A percentile compares a stretch with the other conserved stretches of the same genome.
These are phyloP conservation scores for Bubo blakistoni DNA, from an alignment of 2,113 vertebrate genomes.

Conservation along the genomic window DNA sequence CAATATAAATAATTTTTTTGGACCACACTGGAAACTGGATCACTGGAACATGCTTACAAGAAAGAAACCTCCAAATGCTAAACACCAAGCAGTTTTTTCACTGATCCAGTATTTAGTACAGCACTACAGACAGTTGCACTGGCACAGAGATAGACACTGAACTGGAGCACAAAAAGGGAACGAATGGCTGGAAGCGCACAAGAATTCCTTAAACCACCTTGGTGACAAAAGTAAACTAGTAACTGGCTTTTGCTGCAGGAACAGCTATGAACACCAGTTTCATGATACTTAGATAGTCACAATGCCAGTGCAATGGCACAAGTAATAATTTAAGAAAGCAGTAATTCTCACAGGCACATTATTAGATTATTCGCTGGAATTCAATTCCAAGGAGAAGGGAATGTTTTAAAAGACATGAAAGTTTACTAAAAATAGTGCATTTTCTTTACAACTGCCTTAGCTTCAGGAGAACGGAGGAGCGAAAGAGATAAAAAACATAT, in stretches of 20 bases:
- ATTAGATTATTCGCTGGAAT: neutral
- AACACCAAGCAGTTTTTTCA: neutral
- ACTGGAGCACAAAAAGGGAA: neutral
- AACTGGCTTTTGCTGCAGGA: neutral
- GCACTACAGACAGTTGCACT: neutral
- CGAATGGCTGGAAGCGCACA: fast-evolving
- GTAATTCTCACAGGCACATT: neutral
- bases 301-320: neutral
- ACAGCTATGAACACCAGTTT: neutral
- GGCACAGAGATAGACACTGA: neutral
- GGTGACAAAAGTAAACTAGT: neutral
- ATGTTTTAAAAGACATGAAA: neutral
- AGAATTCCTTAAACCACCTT: neutral
- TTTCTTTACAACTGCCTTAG: neutral
- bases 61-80: neutral
- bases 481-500: fast-evolving
- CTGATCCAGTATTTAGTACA: neutral
- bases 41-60: neutral
- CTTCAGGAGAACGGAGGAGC: neutral
- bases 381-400: neutral
- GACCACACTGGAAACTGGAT: neutral
- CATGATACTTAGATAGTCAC: neutral
- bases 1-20: neutral
- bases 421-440: neutral
- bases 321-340: neutral